These are phyloP conservation scores for Coleophora deauratella DNA, from an alignment of 2,888 invertebrate species.

Conservation along the genomic window DNA sequence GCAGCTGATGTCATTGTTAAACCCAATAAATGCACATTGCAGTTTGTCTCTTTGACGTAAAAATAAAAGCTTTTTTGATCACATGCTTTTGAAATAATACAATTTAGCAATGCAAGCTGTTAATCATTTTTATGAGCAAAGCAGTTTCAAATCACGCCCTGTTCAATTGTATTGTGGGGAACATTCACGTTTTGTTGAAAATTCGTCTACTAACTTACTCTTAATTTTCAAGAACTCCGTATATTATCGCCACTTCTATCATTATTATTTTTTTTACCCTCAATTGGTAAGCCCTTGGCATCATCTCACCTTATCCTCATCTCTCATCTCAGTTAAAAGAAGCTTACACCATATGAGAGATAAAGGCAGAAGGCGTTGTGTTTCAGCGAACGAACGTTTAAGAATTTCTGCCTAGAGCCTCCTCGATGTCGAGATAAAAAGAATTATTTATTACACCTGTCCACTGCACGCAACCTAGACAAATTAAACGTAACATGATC, in stretches of 20 bases:
- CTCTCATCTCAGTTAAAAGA: neutral
- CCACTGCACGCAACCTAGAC: conserved; percentile 65
- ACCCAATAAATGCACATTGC: conserved; percentile 44
- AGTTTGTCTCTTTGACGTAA: conserved; percentile 24
- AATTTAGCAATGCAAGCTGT: conserved; percentile 10
- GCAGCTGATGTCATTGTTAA: conserved; percentile 56
- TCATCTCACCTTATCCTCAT: neutral
- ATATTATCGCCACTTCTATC: no score
- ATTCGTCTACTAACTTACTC: no score
- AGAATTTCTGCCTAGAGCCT: conserved; percentile 62
- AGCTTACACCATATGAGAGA: conserved; percentile 7
- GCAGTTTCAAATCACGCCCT: conserved; percentile 25
- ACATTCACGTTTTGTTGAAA: no score
- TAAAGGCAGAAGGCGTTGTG: conserved; percentile 36
- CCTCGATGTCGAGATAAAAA: conserved; percentile 59
- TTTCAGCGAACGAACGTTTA: conserved; percentile 62
- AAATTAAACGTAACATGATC: conserved; percentile 70
- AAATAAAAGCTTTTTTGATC: conserved; percentile 14
- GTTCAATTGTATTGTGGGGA: conserved; percentile 14
- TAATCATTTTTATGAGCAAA: conserved; percentile 37
- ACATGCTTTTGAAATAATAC: conserved; percentile 11
- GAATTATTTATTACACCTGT: conserved; percentile 62
- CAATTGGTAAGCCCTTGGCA: no score
- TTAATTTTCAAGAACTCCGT: no score
- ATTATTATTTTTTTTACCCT: no score